phyloP scores from a whole-genome alignment of 2,797 vertebrate genomes.

The Rousettus madagascariensis region DNA sequence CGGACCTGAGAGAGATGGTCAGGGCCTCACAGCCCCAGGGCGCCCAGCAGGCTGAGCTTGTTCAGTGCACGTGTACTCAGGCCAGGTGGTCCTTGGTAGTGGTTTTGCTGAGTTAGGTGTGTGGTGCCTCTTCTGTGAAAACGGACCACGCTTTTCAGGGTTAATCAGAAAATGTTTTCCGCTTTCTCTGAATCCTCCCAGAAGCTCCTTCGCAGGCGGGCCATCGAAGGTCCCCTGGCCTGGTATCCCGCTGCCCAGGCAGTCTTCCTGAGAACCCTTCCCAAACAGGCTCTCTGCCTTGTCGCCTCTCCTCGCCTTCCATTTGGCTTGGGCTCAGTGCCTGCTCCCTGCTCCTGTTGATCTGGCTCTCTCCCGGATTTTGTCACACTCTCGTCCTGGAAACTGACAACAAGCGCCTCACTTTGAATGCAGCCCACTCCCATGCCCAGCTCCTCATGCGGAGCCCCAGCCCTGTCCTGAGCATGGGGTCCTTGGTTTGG shows the following conservation, averaged over 20 bases:
- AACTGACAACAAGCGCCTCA: neutral
- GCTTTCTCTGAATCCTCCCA: neutral
- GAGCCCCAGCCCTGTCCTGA: neutral
- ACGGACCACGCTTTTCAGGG: neutral
- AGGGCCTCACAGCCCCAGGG: accelerated
- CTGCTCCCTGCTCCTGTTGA: neutral
- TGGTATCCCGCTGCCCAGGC: neutral
- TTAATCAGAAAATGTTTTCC: neutral
- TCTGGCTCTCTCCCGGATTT: neutral
- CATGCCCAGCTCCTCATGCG: neutral
- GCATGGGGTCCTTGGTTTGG: neutral
- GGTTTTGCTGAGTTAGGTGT: neutral
- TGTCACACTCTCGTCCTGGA: neutral
- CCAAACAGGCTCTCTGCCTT: neutral
- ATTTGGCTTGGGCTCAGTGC: neutral
- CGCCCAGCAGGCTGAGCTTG: neutral
- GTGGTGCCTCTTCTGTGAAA: neutral
- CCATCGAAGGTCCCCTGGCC: neutral
- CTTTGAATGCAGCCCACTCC: neutral
- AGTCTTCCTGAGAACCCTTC: neutral
- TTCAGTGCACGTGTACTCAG: neutral
- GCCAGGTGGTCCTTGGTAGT: neutral
- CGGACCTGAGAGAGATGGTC: neutral
- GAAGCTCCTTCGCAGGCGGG: neutral
- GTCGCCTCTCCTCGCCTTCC: neutral